Evolutionary conservation across 2,113 vertebrate genomes (phyloP).

Genomic region (Tyto alba): DNA sequence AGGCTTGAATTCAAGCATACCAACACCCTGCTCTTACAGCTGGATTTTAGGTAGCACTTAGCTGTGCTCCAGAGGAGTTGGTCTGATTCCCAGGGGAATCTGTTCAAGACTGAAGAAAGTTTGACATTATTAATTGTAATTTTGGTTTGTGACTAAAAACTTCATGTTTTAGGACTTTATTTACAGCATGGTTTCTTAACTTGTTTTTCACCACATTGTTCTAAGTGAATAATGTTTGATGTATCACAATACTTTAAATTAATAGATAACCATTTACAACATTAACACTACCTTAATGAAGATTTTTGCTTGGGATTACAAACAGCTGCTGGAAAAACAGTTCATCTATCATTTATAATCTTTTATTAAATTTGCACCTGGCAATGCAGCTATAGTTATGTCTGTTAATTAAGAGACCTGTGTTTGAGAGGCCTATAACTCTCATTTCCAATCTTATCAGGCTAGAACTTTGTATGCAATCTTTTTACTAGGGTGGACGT

Average conservation of each 20-base stretch:
- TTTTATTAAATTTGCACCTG: constrained; percentile 80
- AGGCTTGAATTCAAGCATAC: neutral
- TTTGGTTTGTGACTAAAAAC: neutral
- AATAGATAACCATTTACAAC: constrained; percentile 60
- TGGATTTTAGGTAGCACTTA: neutral
- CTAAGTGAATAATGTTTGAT: constrained; percentile 26
- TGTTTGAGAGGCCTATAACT: constrained; percentile 54
- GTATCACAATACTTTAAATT: constrained; percentile 53
- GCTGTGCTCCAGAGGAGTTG: neutral
- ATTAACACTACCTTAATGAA: constrained; percentile 59
- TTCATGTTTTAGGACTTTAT: neutral
- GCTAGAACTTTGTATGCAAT: neutral
- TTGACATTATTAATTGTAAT: neutral
- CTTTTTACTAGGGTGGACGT: neutral
- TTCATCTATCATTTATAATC: constrained; percentile 74
- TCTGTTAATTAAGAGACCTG: constrained; percentile 62
- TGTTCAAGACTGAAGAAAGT: neutral
- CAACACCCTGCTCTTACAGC: neutral
- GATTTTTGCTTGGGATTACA: constrained; percentile 64
- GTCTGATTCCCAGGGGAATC: neutral
- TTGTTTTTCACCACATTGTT: neutral
- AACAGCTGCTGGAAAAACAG: constrained; percentile 73
- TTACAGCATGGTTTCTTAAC: neutral
- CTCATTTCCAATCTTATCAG: constrained; percentile 55
- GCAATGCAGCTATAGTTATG: constrained; percentile 64